A percentile compares a stretch with the other conserved stretches of the same genome.
These are phyloP conservation scores for Apogon talboti DNA, from an alignment of 2,797 vertebrate species.

Conservation along the genomic window DNA sequence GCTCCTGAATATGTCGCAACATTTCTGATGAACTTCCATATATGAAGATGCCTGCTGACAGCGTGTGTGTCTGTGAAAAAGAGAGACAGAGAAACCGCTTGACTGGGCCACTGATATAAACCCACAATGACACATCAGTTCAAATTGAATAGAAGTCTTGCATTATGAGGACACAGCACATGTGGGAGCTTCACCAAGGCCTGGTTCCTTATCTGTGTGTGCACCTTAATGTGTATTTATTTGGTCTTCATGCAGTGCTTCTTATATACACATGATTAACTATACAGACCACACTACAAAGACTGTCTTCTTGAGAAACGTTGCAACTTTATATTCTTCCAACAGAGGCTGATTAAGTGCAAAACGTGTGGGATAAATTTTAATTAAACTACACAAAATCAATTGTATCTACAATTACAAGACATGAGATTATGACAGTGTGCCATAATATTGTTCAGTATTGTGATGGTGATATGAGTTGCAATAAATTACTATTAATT, in stretches of 20 bases:
- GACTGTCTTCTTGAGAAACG: background rate
- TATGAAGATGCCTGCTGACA: conserved; percentile 1
- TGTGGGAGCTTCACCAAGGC: conserved; percentile 31
- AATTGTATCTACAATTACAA: no score
- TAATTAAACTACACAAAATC: no score
- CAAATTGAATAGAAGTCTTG: conserved; percentile 32
- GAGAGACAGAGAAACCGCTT: conserved; percentile 5
- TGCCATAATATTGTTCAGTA: no score
- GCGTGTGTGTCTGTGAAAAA: background rate
- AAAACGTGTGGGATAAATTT: no score
- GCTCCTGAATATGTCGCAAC: conserved; percentile 9
- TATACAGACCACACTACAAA: conserved; percentile 3
- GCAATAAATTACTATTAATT: no score
- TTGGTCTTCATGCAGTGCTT: conserved; percentile 14
- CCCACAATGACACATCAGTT: conserved; percentile 23
- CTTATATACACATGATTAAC: conserved; percentile 14
- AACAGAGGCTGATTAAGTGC: conserved; percentile 1
- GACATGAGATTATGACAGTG: no score
- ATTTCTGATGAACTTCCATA: conserved; percentile 2
- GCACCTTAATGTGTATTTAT: conserved; percentile 12
- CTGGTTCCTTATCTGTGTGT: background rate
- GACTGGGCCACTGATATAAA: conserved; percentile 33
- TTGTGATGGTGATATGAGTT: no score
- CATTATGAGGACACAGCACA: conserved; percentile 44
- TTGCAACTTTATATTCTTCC: no score